Percentiles rank a stretch among this genome's conserved stretches.
phyloP scores from a whole-genome alignment of 2,113 vertebrate genomes.

The Eublepharis macularius region DNA sequence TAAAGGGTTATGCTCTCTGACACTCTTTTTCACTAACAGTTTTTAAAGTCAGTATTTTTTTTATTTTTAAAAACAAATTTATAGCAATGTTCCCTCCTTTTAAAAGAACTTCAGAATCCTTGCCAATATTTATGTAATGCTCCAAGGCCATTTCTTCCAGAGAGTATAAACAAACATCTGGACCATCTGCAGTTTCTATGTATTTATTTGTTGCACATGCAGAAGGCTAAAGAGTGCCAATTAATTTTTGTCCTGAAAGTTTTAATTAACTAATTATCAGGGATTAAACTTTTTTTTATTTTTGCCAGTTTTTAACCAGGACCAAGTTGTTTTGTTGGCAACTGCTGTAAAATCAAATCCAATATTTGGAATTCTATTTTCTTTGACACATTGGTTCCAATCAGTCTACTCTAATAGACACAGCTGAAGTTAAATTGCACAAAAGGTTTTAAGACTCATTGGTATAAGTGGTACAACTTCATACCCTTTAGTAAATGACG shows the following conservation, averaged over 20 bases:
- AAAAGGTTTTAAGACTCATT: not conserved
- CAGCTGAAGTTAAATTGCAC: not conserved
- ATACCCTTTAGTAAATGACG: not conserved
- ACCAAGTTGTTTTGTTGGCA: constrained; percentile 1
- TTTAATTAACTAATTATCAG: constrained; percentile 10
- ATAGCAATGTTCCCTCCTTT: not conserved
- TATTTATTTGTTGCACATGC: constrained; percentile 11
- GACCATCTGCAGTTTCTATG: constrained; percentile 3
- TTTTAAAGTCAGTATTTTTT: not conserved
- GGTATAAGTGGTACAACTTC: not conserved
- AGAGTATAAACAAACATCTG: constrained; percentile 13
- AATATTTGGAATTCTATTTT: not conserved
- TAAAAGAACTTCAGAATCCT: not conserved
- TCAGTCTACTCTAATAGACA: not conserved
- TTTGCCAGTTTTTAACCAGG: not conserved
- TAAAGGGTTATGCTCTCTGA: not conserved
- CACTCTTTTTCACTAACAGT: not conserved
- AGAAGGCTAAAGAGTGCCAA: constrained; percentile 12
- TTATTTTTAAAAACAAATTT: not conserved
- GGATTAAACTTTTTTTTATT: not conserved
- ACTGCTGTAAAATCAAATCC: not conserved
- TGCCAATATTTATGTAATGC: constrained; percentile 21
- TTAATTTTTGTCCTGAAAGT: constrained; percentile 24
- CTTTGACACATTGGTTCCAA: not conserved
- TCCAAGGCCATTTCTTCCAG: not conserved